These are phyloP conservation scores for Pristionchus japonicus DNA, from an alignment of 2,888 invertebrate species.

Conservation along the genomic window DNA sequence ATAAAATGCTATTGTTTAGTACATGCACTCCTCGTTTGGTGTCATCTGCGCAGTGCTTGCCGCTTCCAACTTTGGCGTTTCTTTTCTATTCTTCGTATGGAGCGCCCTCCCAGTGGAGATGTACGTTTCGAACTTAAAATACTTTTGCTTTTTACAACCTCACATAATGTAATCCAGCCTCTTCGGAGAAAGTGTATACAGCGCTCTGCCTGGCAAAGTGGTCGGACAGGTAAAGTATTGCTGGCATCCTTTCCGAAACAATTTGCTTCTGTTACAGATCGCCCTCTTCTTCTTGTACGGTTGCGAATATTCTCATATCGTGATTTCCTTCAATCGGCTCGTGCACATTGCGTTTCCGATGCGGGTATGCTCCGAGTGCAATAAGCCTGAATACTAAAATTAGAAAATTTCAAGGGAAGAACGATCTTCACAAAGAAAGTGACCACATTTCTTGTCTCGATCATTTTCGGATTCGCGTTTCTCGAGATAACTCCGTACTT, in stretches of 20 bases:
- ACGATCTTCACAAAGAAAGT: neutral
- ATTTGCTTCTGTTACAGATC: too few relatives aligned
- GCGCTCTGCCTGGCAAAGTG: neutral
- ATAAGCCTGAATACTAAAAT: too few relatives aligned
- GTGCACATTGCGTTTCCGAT: neutral
- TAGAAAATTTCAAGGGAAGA: neutral
- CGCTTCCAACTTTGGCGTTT: neutral
- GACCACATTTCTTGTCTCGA: neutral
- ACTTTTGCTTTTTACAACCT: neutral
- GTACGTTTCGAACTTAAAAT: too few relatives aligned
- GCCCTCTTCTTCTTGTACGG: slow-evolving; percentile 2
- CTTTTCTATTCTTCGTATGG: neutral
- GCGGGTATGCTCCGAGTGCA: neutral
- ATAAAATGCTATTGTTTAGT: too few relatives aligned
- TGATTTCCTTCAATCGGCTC: slow-evolving; percentile 13
- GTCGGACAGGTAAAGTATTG: slow-evolving; percentile 13
- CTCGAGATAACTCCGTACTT: neutral
- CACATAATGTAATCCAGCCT: neutral
- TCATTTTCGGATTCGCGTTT: neutral
- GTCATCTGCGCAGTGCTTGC: neutral
- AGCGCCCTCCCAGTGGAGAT: neutral
- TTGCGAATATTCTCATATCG: neutral
- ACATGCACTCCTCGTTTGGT: neutral
- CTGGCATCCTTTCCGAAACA: too few relatives aligned
- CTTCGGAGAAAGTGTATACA: neutral